Evolutionary conservation across 2,113 vertebrate species (phyloP), one percentile per base, ranked within the genome.

Genomic region (Salvelinus namaycush): DNA sequence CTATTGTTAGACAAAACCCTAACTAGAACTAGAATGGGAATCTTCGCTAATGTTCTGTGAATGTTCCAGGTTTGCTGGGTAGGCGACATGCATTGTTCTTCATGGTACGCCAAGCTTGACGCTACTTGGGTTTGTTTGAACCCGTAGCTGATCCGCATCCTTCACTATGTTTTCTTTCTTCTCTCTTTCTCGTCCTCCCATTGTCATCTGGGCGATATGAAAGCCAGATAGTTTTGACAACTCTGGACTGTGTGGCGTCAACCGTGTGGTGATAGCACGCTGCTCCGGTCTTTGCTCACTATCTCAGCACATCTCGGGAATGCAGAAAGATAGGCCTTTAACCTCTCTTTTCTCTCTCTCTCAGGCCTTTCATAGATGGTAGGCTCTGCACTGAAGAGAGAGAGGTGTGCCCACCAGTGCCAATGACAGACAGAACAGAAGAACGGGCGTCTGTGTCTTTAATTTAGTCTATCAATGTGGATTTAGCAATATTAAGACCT

Each of bases 201-300:
- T 75, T 72, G 83, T 86, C 85, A 91, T 90, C 86, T 86, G 2
- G 2, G 69, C 80, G 80, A 93, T 92, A 88, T 87, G 90, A 83
- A 83, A 88, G 88, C 82, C 79, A 88, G 92, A 93, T 93, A 90
- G 89, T 90, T 93, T 93, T 92, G 88, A 93, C 92, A 92, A 88
- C 91, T 89, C 78, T 81, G 91, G 92, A 93, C 92, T 87, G 75
- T 26, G 88, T 92, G 92, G 92, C 93, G 92, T 94, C 93, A 90
- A 44, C 39, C 39, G 93, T 88, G 88, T 78, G 72, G 79, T 26
- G 92, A 94, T 94, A 92, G 74, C 74, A 68, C 62, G 29, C 59
- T 59, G 84, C 87, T 77, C 71, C 54, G 66, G 76, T 80, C 88
- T 92, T 86, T 91, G 51, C 16, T 18, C 14, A 54, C 51, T 54